Conservation (phyloP, 2,113 vertebrate genomes). For the Chamaetylas fuelleborni region DNA sequence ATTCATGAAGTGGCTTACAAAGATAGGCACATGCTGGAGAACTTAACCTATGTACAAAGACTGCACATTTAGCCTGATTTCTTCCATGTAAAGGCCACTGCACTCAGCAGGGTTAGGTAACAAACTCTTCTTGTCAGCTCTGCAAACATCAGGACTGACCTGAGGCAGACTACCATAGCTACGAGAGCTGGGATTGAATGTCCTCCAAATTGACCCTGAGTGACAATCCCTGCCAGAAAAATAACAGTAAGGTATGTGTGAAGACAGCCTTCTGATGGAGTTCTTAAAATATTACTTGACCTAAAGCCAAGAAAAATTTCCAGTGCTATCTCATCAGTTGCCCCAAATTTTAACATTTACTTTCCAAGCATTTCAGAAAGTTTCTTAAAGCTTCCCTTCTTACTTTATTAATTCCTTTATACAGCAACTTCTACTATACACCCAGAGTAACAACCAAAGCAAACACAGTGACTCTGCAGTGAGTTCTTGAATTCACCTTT, state of each 20-base stretch:
- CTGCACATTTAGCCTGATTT: not conserved
- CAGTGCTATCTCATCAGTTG: not conserved
- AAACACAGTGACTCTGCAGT: not conserved
- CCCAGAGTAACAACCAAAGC: not conserved
- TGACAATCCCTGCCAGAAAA: slow-evolving; percentile 55
- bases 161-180: slow-evolving; percentile 35
- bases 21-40: not conserved
- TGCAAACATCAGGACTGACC: slow-evolving; percentile 44
- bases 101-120: slow-evolving; percentile 43
- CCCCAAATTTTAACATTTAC: not conserved
- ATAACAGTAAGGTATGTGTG: slow-evolving; percentile 15
- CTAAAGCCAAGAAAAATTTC: slow-evolving; percentile 4
- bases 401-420: not conserved
- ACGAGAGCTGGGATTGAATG: not conserved
- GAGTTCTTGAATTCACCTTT: not conserved
- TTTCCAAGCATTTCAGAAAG: not conserved
- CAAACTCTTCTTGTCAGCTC: slow-evolving; percentile 36
- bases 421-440: rapidly evolving
- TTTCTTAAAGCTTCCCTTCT: not conserved
- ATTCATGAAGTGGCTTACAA: not conserved
- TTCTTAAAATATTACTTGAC: slow-evolving; percentile 44
- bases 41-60: not conserved
- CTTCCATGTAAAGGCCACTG: not conserved
- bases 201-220: slow-evolving; percentile 25
- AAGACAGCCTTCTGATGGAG: slow-evolving; percentile 20